Evolutionary conservation across 2,113 vertebrate species (phyloP), one percentile per base, ranked within the genome.

Genomic region (Brachirus orientalis): DNA sequence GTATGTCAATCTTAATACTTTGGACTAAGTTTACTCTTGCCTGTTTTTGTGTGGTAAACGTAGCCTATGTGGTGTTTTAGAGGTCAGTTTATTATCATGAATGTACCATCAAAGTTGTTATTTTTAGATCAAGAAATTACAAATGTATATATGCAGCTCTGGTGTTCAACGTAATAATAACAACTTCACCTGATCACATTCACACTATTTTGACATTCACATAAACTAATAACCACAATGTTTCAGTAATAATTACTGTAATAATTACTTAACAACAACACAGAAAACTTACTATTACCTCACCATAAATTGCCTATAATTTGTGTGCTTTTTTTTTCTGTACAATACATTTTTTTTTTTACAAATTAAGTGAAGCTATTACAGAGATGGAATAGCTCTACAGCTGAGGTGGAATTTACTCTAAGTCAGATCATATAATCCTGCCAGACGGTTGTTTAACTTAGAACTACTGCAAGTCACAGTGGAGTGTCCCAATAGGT

Each of bases 1-100:
- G 80, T 75, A 55, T 85, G 86, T 80, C 91, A 92, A 60, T 90
- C 84, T 81, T 88, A 78, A 89, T 85, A 74, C 63, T 78, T 60
- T 59, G 37, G 50, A 18, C 12, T 50, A 51, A 50, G 10, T 59
- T 22, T 13, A 37, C 38, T n/a, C 8, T 11, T 0, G 0, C 12
- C 18, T 28, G 1, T 37, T 44, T 10, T 20, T 46, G 17, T 53
- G 19, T 58, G 14, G 33, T 9, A 63, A 50, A 66, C 13, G 22
- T 52, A 36, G 36, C 18, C 55, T 44, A 28, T 37, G 59, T 28
- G 16, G 36, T 36, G 10, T 17, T 2, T 67, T n/a, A 47, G 16
- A 33, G 50, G 38, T 63, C 18, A 36, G 18, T 36, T 57, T 66
- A 18, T 61, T 22, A 1, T 46, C 7, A 33, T 57, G 63, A 0